Evolutionary conservation across 2,888 invertebrate species (phyloP).

Genomic region (Notodonta dromedarius): DNA sequence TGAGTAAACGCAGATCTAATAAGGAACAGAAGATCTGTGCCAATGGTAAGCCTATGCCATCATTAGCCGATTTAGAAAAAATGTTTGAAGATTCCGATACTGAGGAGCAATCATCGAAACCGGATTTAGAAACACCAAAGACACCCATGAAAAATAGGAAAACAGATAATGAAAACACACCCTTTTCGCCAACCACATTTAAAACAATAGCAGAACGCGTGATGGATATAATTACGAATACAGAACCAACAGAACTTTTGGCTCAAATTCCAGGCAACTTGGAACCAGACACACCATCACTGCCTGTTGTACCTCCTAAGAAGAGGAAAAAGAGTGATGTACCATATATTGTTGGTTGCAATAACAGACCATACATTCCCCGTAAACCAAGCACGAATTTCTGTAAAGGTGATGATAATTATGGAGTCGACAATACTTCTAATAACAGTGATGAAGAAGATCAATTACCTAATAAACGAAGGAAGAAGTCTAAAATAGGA

Average conservation of each 20-base stretch:
- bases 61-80: constrained; percentile 48
- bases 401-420: constrained; percentile 39
- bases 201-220: constrained; percentile 20
- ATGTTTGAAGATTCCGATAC: constrained; percentile 48
- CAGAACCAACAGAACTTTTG: constrained; percentile 24
- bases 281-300: constrained; percentile 8
- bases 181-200: constrained; percentile 19
- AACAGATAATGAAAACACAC: constrained; percentile 6
- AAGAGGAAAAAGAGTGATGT: constrained; percentile 40
- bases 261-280: constrained; percentile 7
- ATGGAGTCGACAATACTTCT: constrained; percentile 30
- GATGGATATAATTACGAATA: constrained; percentile 15
- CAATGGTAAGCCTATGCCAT: constrained; percentile 51
- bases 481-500: constrained; percentile 30
- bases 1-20: constrained; percentile 3
- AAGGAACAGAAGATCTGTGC: constrained; percentile 31
- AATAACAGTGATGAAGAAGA: constrained; percentile 16
- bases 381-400: constrained; percentile 29
- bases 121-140: neutral
- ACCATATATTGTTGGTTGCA: constrained; percentile 52
- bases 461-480: constrained; percentile 15
- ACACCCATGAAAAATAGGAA: neutral
- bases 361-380: constrained; percentile 36
- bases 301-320: constrained; percentile 40
- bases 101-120: constrained; percentile 22